Conservation (phyloP, 2,797 vertebrate genomes). For the Sebastes vulpes region DNA sequence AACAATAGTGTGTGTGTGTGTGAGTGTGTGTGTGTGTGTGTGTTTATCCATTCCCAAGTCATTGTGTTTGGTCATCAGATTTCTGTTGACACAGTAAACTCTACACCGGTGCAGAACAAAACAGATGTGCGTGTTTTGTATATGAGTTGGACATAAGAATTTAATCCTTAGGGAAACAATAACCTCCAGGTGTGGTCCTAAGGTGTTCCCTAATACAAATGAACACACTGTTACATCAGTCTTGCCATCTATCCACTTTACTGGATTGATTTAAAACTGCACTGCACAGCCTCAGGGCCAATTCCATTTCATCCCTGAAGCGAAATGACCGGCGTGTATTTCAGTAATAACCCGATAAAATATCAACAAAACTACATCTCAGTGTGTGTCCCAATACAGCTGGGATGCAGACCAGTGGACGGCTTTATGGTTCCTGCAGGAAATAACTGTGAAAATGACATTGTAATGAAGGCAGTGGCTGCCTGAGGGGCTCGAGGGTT, state of each 20-base stretch:
- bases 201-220: not conserved
- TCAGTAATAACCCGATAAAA: constrained; percentile 49
- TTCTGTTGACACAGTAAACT: constrained; percentile 80
- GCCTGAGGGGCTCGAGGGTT: constrained; percentile 20
- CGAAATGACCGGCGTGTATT: constrained; percentile 26
- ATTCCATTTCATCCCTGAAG: constrained; percentile 13
- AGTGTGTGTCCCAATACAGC: constrained; percentile 5
- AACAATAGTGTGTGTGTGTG: constrained; percentile 47
- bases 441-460: constrained; percentile 58
- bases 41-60: constrained; percentile 38
- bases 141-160: not conserved
- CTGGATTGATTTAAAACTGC: constrained; percentile 19
- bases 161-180: not conserved
- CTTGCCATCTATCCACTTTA: not conserved
- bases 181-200: constrained; percentile 1
- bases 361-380: constrained; percentile 7
- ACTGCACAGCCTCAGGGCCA: not conserved
- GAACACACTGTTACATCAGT: not conserved
- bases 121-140: constrained; percentile 40
- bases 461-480: constrained; percentile 48
- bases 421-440: constrained; percentile 46
- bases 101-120: constrained; percentile 46
- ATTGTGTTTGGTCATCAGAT: constrained; percentile 76
- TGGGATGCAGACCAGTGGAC: constrained; percentile 16
- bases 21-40: not conserved